Percentiles rank a stretch among this genome's conserved stretches.
Conservation (phyloP, 92 coral and sea anemone genomes). For the Scolanthus callimorphus region DNA sequence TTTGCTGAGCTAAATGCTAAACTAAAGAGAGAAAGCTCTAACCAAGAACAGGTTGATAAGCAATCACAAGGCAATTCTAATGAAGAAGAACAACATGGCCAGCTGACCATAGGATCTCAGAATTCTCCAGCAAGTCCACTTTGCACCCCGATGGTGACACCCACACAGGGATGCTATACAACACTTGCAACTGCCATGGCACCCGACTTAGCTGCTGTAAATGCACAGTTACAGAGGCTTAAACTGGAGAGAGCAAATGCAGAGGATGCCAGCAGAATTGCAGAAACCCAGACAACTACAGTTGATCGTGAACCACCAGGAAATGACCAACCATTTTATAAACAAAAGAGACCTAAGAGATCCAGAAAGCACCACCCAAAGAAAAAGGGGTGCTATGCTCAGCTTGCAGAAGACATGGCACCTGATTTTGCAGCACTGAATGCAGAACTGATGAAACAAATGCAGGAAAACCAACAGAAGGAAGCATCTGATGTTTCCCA, state of each 20-base stretch:
- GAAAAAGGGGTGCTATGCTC: slow-evolving; percentile 47
- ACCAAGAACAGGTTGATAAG: neutral
- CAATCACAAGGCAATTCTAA: slow-evolving; percentile 2
- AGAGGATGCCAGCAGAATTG: neutral
- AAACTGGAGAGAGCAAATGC: neutral
- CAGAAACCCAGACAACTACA: too few relatives aligned
- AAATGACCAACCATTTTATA: neutral
- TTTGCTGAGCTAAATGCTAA: slow-evolving; percentile 37
- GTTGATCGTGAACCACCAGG: neutral
- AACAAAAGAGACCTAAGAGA: slow-evolving; percentile 24
- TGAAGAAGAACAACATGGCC: neutral
- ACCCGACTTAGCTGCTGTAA: slow-evolving; percentile 47
- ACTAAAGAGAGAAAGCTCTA: neutral
- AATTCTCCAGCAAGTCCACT: neutral
- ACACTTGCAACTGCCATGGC: slow-evolving; percentile 41
- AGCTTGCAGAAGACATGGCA: slow-evolving; percentile 59
- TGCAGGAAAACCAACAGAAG: too few relatives aligned
- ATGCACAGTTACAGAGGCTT: slow-evolving; percentile 4
- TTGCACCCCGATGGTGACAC: neutral
- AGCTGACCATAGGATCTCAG: neutral
- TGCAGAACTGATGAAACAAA: slow-evolving; percentile 11
- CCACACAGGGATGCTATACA: slow-evolving; percentile 30
- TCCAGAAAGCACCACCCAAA: slow-evolving; percentile 32
- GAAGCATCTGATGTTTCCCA: too few relatives aligned
- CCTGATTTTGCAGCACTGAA: slow-evolving; percentile 49